Percentiles rank a stretch among this genome's conserved stretches.
Conservation (phyloP, 1,140 invertebrate genomes). For the Drosophila arawakana region DNA sequence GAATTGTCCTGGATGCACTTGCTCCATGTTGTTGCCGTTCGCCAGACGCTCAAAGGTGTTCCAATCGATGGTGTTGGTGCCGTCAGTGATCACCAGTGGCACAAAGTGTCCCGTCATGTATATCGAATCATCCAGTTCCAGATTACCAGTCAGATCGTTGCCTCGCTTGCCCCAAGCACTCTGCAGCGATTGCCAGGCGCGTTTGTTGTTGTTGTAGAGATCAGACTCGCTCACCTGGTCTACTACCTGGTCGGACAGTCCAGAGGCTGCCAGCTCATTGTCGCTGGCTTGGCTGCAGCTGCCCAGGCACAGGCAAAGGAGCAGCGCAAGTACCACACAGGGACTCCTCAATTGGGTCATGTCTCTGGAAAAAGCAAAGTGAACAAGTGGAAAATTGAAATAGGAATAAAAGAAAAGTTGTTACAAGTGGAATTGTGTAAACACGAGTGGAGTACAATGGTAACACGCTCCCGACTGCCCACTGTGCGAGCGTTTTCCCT, state of each 20-base stretch:
- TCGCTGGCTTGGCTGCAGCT: constrained; percentile 45
- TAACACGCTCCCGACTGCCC: constrained; percentile 31
- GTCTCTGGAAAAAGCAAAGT: constrained; percentile 30
- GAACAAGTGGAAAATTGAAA: neutral
- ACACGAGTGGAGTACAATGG: constrained; percentile 30
- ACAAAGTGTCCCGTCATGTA: constrained; percentile 78
- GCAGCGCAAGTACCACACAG: constrained; percentile 33
- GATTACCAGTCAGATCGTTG: constrained; percentile 19
- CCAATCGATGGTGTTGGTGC: constrained; percentile 75
- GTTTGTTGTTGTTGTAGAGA: constrained; percentile 85
- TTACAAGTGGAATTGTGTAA: constrained; percentile 35
- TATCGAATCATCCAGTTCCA: constrained; percentile 52
- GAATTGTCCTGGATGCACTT: constrained; percentile 10
- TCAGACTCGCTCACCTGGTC: constrained; percentile 64
- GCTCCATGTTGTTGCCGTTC: constrained; percentile 38
- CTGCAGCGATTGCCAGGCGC: constrained; percentile 87
- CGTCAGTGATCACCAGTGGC: constrained; percentile 72
- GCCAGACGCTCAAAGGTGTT: constrained; percentile 72
- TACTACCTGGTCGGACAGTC: constrained; percentile 64
- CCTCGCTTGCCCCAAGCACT: constrained; percentile 87
- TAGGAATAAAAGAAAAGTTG: neutral
- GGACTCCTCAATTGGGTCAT: constrained; percentile 46
- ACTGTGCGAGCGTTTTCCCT: constrained; percentile 40
- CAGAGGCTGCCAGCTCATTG: constrained; percentile 50
- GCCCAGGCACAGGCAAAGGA: constrained; percentile 44